These are phyloP conservation scores for Microchirus variegatus DNA, from an alignment of 2,797 vertebrate species.

Conservation along the genomic window DNA sequence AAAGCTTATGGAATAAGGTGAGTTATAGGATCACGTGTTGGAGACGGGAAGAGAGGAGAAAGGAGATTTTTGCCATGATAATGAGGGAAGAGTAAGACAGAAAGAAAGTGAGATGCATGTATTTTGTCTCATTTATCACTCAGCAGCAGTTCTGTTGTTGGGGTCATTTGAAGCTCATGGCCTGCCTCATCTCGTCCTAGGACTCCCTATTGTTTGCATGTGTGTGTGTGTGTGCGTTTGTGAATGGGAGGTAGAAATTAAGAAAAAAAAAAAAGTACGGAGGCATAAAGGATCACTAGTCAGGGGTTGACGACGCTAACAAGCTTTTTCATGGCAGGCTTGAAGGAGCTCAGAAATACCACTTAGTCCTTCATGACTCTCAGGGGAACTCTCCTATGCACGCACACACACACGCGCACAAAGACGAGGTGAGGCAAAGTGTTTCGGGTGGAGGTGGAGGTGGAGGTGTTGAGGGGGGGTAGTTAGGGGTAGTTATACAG, in stretches of 20 bases:
- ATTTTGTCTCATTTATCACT: conserved; percentile 77
- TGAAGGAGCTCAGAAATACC: conserved; percentile 42
- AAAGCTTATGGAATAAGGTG: conserved; percentile 8
- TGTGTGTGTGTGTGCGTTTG: conserved; percentile 14
- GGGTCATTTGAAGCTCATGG: conserved; percentile 72
- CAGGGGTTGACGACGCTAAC: conserved; percentile 42
- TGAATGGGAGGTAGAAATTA: conserved; percentile 7
- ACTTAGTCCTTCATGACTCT: conserved; percentile 46
- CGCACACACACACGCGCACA: not conserved
- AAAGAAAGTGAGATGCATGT: conserved; percentile 41
- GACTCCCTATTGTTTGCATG: conserved; percentile 52
- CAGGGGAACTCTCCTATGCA: conserved; percentile 24
- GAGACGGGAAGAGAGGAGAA: conserved; percentile 34
- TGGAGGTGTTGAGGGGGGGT: conserved; percentile 6
- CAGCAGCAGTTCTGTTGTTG: conserved; percentile 65
- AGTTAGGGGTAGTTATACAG: conserved; percentile 8
- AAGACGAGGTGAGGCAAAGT: conserved; percentile 9
- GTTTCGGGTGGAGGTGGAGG: not conserved
- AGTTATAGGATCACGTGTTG: conserved; percentile 13
- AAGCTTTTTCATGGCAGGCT: conserved; percentile 37
- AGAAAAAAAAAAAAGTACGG: not conserved
- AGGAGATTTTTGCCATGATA: conserved; percentile 61
- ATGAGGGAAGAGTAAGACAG: conserved; percentile 51
- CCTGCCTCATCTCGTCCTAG: conserved; percentile 57
- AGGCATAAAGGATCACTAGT: conserved; percentile 30